phyloP scores from a whole-genome alignment of 1,140 invertebrate species.

The Scaptomyza montana region DNA sequence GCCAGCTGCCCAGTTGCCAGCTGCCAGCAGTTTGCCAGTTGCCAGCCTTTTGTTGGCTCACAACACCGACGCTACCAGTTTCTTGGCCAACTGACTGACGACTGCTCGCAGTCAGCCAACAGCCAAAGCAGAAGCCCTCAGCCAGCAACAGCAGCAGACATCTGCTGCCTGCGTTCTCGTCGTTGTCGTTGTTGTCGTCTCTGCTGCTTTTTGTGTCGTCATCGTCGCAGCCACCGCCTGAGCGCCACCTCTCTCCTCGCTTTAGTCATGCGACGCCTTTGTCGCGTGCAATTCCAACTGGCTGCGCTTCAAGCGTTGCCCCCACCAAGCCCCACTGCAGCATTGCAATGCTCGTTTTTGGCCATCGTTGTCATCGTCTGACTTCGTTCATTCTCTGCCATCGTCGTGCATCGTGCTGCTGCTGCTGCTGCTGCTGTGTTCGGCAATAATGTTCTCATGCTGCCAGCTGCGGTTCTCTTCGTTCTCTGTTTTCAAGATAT shows the following conservation, averaged over 20 bases:
- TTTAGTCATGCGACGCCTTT: slow-evolving; percentile 26
- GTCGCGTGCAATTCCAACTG: slow-evolving; percentile 67
- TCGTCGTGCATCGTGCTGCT: slow-evolving; percentile 18
- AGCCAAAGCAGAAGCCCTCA: slow-evolving; percentile 72
- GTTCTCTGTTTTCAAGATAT: slow-evolving; percentile 30
- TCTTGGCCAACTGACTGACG: slow-evolving; percentile 84
- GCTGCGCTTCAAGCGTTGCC: slow-evolving; percentile 69
- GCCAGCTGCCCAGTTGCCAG: slow-evolving; percentile 57
- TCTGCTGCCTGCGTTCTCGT: slow-evolving; percentile 32
- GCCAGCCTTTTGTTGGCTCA: slow-evolving; percentile 82
- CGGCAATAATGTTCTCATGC: slow-evolving; percentile 15
- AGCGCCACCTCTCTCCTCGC: background rate
- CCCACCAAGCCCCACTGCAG: slow-evolving; percentile 27
- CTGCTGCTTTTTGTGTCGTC: slow-evolving; percentile 73
- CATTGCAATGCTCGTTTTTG: slow-evolving; percentile 48
- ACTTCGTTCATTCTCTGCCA: slow-evolving; percentile 19
- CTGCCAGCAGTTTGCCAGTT: slow-evolving; percentile 46
- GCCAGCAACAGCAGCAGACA: slow-evolving; percentile 53
- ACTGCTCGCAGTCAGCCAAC: slow-evolving; percentile 80
- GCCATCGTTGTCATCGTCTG: slow-evolving; percentile 30
- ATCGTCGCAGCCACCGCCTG: slow-evolving; percentile 48
- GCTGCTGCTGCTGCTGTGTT: background rate
- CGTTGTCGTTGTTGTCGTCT: slow-evolving; percentile 43
- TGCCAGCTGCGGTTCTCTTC: slow-evolving; percentile 24
- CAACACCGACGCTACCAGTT: slow-evolving; percentile 83